Conservation (phyloP, 2,113 vertebrate genomes). For the Eptesicus fuscus region DNA sequence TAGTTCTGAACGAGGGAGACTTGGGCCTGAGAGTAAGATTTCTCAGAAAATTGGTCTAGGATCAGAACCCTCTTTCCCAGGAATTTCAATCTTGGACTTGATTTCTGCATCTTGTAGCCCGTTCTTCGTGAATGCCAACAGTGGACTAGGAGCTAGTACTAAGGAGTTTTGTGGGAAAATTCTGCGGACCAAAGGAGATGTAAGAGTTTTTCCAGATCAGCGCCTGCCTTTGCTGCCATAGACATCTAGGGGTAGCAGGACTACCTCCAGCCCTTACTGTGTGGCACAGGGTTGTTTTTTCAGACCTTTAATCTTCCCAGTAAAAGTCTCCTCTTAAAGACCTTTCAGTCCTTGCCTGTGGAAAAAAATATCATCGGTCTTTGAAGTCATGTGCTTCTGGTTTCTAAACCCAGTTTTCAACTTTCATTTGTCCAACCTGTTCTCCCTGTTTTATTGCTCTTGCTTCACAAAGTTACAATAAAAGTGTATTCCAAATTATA, state of each 20-base stretch:
- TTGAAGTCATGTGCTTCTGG: constrained; percentile 22
- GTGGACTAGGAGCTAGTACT: neutral
- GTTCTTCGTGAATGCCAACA: neutral
- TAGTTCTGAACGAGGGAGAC: neutral
- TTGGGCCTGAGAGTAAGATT: neutral
- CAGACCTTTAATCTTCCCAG: neutral
- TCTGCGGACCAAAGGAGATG: neutral
- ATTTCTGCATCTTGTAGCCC: neutral
- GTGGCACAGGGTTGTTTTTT: neutral
- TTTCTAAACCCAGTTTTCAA: constrained; percentile 24
- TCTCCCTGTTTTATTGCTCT: constrained; percentile 40
- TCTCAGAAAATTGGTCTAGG: neutral
- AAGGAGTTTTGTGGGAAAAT: neutral
- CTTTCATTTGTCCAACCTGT: constrained; percentile 42
- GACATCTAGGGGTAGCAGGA: neutral
- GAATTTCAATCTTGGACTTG: neutral
- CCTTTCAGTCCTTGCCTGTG: neutral
- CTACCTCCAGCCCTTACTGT: neutral
- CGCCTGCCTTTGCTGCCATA: neutral
- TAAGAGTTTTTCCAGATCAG: neutral
- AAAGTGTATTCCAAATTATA: neutral
- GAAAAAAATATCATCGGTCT: neutral
- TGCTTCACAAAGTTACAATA: neutral
- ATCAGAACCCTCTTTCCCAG: neutral
- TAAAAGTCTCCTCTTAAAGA: neutral